Evolutionary conservation across 37 sponge, comb jelly and placozoan genomes (phyloP), one percentile per base, ranked within the genome.

Genomic region (Aplysina aerophoba): DNA sequence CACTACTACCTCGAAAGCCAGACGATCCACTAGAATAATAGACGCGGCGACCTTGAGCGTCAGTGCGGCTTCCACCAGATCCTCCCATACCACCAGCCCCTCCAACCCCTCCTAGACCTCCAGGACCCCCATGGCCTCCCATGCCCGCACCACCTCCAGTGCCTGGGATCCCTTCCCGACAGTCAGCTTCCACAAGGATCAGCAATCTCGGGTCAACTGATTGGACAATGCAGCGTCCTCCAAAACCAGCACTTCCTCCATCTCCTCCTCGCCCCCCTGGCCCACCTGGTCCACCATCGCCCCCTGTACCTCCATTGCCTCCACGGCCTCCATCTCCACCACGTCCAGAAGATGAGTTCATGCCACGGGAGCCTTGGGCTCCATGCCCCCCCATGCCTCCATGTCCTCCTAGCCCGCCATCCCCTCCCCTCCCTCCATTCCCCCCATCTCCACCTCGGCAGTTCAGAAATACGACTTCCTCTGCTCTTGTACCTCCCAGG

Each of bases 401-500:
- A 25, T 85, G 59, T 63, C 92, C 94, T 41, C 94, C 94, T 19
- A 40, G 40, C 40, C 94, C 92, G 13, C 94, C 94, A 82, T 84
- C 80, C 16, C 94, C 92, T 55, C 95, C 95, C 19, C 88, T 30
- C 40, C 92, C 95, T 38, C 92, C 92, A 87, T 87, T 31, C 28
- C 92, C 95, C 30, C 95, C 95, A 66, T 90, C 59, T 20, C 95
- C 95, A 40, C 95, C 95, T 27, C 84, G 63, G 64, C 89, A 90
- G 34, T 81, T 90, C 31, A 93, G 83, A 81, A 90, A 85, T 15
- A 93, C 19, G 5, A 91, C 82, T 54, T 91, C 89, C 39, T 94
- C 92, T 25, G 68, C 72, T 64, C 36, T 60, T 35, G 36, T 44
- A 0, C 92, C 95, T 27, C 95, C 95, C 34, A 94, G 63, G 28